A percentile compares a stretch with the other conserved stretches of the same genome.
phyloP scores from a whole-genome alignment of 2,797 vertebrate species.

The Neoniphon sammara region DNA sequence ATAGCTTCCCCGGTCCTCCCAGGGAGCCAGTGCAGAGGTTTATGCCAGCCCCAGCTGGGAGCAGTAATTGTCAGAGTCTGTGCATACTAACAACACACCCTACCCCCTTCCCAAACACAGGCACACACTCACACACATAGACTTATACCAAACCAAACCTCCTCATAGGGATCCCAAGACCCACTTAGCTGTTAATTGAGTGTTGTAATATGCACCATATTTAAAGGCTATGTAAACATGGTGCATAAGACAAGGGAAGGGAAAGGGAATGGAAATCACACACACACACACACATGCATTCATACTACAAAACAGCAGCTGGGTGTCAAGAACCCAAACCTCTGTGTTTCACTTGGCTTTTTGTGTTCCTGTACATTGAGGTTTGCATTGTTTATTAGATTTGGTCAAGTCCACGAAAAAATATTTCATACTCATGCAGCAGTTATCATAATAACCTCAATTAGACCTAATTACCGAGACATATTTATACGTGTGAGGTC shows the following conservation, averaged over 20 bases:
- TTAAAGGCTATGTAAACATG: conserved; percentile 58
- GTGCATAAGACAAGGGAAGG: conserved; percentile 15
- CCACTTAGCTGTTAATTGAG: conserved; percentile 63
- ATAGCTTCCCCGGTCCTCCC: conserved; percentile 66
- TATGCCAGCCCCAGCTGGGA: conserved; percentile 80
- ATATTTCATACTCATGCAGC: conserved; percentile 62
- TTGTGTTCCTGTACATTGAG: conserved; percentile 41
- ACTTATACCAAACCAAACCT: background rate
- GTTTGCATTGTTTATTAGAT: conserved; percentile 64
- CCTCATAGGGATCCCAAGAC: conserved; percentile 49
- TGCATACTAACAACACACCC: conserved; percentile 61
- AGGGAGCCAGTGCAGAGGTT: conserved; percentile 79
- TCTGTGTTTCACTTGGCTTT: conserved; percentile 48
- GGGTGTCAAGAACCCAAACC: conserved; percentile 7
- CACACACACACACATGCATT: conserved; percentile 4
- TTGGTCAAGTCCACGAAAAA: conserved; percentile 48
- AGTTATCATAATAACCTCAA: conserved; percentile 38
- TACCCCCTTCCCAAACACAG: conserved; percentile 18
- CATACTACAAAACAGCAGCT: conserved; percentile 15
- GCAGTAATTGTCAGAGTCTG: conserved; percentile 76
- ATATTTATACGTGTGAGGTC: conserved; percentile 53
- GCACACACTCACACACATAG: conserved; percentile 15
- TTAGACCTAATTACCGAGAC: conserved; percentile 58
- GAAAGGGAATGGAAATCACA: background rate
- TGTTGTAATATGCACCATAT: conserved; percentile 56